A percentile compares a stretch with the other conserved stretches of the same genome.
phyloP scores from a whole-genome alignment of 2,888 invertebrate species.

The Cancer borealis region DNA sequence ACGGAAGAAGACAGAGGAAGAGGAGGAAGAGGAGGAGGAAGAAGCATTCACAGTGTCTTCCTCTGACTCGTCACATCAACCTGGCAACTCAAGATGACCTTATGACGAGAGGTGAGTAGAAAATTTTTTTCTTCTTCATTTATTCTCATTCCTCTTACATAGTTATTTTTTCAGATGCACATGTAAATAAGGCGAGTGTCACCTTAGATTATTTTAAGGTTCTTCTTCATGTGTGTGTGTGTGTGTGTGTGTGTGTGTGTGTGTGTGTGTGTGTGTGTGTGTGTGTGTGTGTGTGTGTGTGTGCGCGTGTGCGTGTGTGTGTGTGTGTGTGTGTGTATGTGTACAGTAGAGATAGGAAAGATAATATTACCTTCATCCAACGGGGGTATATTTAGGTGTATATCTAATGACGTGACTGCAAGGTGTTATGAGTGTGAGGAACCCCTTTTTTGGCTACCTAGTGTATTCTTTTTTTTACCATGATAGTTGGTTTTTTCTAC shows the following conservation, averaged over 20 bases:
- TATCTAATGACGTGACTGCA: too few relatives aligned
- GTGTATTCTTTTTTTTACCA: too few relatives aligned
- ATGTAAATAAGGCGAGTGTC: background rate
- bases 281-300: background rate
- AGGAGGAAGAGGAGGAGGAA: background rate
- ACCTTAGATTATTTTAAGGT: background rate
- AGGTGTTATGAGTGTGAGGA: too few relatives aligned
- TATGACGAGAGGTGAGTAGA: background rate
- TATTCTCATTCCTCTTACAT: background rate
- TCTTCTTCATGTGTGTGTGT: too few relatives aligned
- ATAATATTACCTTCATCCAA: too few relatives aligned
- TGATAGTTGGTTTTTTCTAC: too few relatives aligned
- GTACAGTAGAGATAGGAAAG: too few relatives aligned
- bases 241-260: too few relatives aligned
- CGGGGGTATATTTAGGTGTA: too few relatives aligned
- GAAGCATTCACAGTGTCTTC: background rate
- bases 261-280: too few relatives aligned
- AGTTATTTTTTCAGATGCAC: background rate
- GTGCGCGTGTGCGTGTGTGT: slow-evolving; percentile 3
- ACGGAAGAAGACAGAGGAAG: background rate
- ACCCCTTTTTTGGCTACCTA: too few relatives aligned
- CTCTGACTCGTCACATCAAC: background rate
- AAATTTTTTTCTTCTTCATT: background rate
- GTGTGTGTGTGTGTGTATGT: too few relatives aligned
- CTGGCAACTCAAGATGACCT: slow-evolving; percentile 5